Conservation (phyloP, 2,888 invertebrate species). For the Amitus sp. region DNA sequence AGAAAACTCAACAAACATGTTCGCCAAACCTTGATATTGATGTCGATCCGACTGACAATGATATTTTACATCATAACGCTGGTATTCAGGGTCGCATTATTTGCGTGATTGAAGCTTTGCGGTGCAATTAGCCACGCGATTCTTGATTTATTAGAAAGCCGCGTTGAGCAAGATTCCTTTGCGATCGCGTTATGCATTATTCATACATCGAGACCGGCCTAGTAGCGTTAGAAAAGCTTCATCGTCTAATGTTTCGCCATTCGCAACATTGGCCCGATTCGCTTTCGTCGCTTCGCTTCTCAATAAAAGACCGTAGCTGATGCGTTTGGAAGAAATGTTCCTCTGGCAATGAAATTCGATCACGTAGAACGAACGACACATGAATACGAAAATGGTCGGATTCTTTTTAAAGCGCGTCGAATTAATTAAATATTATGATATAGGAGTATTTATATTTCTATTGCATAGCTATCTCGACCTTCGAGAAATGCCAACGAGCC, state of each 20-base stretch:
- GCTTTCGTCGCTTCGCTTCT: background rate
- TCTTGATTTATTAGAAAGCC: slow-evolving; percentile 16
- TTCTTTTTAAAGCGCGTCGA: background rate
- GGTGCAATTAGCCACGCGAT: slow-evolving; percentile 21
- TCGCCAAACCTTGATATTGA: background rate
- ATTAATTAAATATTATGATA: background rate
- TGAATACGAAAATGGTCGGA: background rate
- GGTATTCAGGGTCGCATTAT: slow-evolving; percentile 11
- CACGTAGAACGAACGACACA: background rate
- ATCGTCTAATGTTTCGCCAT: background rate
- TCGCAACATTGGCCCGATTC: too few relatives aligned
- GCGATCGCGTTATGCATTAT: slow-evolving; percentile 16
- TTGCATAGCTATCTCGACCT: slow-evolving; percentile 33
- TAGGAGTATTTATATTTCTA: slow-evolving; percentile 12
- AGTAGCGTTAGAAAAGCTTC: background rate
- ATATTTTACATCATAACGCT: slow-evolving; percentile 3
- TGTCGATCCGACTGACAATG: background rate
- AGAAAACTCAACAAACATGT: too few relatives aligned
- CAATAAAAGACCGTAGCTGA: too few relatives aligned
- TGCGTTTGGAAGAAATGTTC: too few relatives aligned
- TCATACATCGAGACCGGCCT: slow-evolving; percentile 6
- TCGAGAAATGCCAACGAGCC: slow-evolving; percentile 29
- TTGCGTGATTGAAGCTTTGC: slow-evolving; percentile 7
- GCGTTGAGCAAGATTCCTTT: slow-evolving; percentile 20
- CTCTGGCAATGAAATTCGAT: background rate